Percentiles rank a stretch among this genome's conserved stretches.
Conservation (phyloP, 2,113 vertebrate species). For the Gorsachius goisagi region DNA sequence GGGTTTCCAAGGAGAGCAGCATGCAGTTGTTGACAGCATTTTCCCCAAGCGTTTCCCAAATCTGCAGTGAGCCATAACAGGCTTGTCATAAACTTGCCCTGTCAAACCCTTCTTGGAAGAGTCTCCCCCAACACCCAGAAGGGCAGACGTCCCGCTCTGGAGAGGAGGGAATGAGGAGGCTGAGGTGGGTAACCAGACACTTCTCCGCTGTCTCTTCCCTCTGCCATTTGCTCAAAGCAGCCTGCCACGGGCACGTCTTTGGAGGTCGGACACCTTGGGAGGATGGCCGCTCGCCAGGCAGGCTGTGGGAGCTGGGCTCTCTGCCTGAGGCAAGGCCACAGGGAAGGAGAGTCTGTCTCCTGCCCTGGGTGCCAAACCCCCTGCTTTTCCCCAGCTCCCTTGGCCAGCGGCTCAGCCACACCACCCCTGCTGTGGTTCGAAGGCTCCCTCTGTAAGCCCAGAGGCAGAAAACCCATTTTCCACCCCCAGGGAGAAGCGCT, state of each 20-base stretch:
- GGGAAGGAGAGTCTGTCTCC: background rate
- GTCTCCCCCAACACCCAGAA: background rate
- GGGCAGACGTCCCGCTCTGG: background rate
- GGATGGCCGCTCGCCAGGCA: constrained; percentile 30
- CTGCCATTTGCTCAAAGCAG: background rate
- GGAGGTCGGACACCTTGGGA: constrained; percentile 53
- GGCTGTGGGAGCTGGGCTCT: constrained; percentile 8
- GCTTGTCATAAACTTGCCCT: background rate
- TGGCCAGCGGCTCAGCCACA: accelerated
- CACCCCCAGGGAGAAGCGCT: background rate
- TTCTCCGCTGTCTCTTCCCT: background rate
- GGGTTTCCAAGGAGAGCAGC: background rate
- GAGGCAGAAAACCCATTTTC: background rate
- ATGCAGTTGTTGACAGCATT: background rate
- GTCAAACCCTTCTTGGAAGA: background rate
- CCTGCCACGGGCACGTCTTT: constrained; percentile 43
- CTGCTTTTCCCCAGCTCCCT: background rate
- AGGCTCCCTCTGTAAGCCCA: background rate
- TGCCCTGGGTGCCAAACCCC: background rate
- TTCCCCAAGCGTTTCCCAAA: background rate
- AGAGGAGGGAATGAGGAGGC: background rate
- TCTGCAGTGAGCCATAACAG: background rate
- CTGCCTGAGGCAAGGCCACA: background rate
- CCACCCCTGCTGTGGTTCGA: accelerated
- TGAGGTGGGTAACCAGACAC: background rate